Evolutionary conservation across 2,797 vertebrate genomes (phyloP), one percentile per base, ranked within the genome.

Genomic region (Salarias fasciatus): DNA sequence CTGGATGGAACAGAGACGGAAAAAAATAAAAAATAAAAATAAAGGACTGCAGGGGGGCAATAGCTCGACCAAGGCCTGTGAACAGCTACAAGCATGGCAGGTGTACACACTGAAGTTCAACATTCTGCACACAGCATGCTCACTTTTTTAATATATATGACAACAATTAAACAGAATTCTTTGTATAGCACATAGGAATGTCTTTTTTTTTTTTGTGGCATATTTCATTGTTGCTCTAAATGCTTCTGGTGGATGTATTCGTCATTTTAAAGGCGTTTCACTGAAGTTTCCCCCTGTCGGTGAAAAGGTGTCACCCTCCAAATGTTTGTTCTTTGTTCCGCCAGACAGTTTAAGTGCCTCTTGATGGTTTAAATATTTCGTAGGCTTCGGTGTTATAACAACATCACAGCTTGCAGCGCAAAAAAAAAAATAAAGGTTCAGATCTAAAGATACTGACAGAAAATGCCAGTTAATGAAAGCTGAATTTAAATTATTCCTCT

Each of bases 261-360:
- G n/a, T 61, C 53, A 41, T 42, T 53, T 70, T 31, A 57, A 50
- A n/a, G 50, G 35, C 36, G 41, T 67, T 53, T 60, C 63, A 51
- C 29, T 37, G 55, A 53, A 30, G 33, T 53, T 45, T 15, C 37
- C 50, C 37, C 50, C 30, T 5, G 33, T 9, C 33, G 9, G 35
- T 35, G 9, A 35, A 9, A 9, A 35, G 33, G 40, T 40, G 44
- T 42, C 61, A 28, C 33, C 35, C 31, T 43, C 31, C 48, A 65
- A 18, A 53, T 4, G 10, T 10, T 12, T 9, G 14, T 38, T 56
- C 65, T 74, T 69, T 67, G 55, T 82, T 45, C 57, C 62, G 29
- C 28, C 0, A 7, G 65, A 77, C 78, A 66, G 38, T 75, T 82
- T 76, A 74, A 87, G 76, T 73, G 78, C 71, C 35, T 67, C 47